Conservation (phyloP, 2,888 invertebrate genomes). For the Plagodis dolabraria region DNA sequence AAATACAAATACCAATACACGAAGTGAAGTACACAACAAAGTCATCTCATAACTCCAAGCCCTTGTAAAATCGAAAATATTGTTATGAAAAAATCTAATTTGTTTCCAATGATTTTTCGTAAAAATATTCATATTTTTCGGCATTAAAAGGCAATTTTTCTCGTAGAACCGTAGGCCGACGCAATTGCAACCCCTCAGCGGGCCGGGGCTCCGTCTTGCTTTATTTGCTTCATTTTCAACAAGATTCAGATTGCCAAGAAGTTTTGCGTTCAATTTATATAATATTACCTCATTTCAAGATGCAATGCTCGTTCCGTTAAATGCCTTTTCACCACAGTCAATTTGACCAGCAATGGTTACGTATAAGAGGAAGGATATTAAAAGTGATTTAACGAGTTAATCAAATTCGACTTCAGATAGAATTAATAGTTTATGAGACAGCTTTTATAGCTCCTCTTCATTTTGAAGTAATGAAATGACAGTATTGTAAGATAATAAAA, state of each 20-base stretch:
- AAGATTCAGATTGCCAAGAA: constrained; percentile 69
- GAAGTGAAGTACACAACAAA: not conserved
- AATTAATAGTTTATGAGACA: not conserved
- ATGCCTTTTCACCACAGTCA: constrained; percentile 48
- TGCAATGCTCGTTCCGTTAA: constrained; percentile 48
- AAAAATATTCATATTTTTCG: constrained; percentile 52
- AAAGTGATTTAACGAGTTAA: constrained; percentile 15
- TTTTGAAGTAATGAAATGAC: not conserved
- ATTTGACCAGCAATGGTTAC: constrained; percentile 43
- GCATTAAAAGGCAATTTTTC: constrained; percentile 54
- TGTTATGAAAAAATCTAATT: constrained; percentile 12
- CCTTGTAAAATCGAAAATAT: not conserved
- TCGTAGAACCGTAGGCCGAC: constrained; percentile 60
- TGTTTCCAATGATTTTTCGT: constrained; percentile 31
- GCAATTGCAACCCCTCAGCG: constrained; percentile 54
- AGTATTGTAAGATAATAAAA: not conserved
- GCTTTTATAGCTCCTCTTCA: not conserved
- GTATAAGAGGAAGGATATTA: constrained; percentile 4
- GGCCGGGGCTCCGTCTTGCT: constrained; percentile 51
- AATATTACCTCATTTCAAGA: constrained; percentile 55
- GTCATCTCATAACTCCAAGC: not conserved
- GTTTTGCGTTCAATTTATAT: constrained; percentile 68
- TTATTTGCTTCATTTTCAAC: constrained; percentile 72
- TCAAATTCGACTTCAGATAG: constrained; percentile 9
- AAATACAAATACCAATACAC: not conserved